These are phyloP conservation scores for Lasioglossum baleicum DNA, from an alignment of 1,140 invertebrate genomes.

Conservation along the genomic window DNA sequence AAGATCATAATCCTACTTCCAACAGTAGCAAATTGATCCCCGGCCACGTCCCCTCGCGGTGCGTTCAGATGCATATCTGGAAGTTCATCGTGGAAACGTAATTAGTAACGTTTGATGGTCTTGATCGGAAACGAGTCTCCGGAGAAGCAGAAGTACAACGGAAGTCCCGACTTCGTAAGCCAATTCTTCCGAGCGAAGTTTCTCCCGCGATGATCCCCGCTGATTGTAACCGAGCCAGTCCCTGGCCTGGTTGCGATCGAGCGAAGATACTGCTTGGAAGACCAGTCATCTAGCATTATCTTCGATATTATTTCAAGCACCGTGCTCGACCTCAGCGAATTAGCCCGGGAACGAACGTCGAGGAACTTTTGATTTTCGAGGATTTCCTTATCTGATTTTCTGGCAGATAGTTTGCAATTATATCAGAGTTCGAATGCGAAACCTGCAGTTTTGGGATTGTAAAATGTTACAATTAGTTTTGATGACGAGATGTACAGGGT, in stretches of 20 bases:
- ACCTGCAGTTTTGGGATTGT: no score
- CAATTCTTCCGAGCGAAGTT: neutral
- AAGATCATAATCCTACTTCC: neutral
- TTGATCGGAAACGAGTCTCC: neutral
- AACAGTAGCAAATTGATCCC: no score
- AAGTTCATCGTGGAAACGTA: neutral
- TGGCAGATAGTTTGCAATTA: no score
- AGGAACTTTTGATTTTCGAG: no score
- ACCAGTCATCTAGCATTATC: neutral
- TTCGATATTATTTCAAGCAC: neutral
- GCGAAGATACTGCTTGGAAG: neutral
- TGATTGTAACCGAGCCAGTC: neutral
- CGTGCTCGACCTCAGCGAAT: neutral
- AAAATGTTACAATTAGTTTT: no score
- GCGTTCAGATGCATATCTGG: neutral
- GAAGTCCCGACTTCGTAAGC: neutral
- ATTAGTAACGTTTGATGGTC: constrained; percentile 1
- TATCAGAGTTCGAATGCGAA: no score
- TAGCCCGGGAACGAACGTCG: no score
- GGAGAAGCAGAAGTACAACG: neutral
- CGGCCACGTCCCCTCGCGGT: neutral
- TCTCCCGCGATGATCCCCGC: neutral
- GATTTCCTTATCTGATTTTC: no score
- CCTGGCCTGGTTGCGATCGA: neutral
- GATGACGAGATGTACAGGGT: no score